A percentile compares a stretch with the other conserved stretches of the same genome.
Evolutionary conservation across 2,113 vertebrate species (phyloP).

Genomic region (Lepisosteus osseus): DNA sequence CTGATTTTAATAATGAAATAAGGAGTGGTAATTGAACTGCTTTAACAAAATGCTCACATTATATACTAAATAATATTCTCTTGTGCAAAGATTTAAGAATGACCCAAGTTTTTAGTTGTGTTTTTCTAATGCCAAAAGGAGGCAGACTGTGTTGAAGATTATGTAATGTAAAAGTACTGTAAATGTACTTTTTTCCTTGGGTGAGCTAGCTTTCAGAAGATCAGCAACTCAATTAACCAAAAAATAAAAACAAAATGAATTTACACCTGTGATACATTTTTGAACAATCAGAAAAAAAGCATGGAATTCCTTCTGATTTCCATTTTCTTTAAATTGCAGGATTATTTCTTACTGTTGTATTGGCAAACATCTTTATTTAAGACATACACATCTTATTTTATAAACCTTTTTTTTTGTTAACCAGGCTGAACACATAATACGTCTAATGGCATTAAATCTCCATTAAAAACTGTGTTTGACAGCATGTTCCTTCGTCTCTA

Average conservation of each 20-base stretch:
- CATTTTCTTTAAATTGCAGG: not conserved
- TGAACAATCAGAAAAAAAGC: not conserved
- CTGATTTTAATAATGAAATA: no score
- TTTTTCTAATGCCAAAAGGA: no score
- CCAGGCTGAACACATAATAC: not conserved
- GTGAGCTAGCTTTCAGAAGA: no score
- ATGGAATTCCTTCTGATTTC: not conserved
- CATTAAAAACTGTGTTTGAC: constrained; percentile 5
- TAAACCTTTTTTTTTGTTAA: not conserved
- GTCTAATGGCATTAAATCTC: not conserved
- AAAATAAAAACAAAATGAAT: not conserved
- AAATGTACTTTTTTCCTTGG: no score
- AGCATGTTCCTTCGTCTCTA: not conserved
- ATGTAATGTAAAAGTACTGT: no score
- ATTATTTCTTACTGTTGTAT: not conserved
- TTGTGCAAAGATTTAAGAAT: no score
- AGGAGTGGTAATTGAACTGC: no score
- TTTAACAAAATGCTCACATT: no score
- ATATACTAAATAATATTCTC: no score
- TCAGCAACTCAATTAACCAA: no score
- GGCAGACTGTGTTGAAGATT: no score
- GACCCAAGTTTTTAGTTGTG: no score
- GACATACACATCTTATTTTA: not conserved
- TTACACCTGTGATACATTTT: not conserved
- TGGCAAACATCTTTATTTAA: not conserved